phyloP scores from a whole-genome alignment of 2,797 vertebrate genomes.

The Menidia menidia region DNA sequence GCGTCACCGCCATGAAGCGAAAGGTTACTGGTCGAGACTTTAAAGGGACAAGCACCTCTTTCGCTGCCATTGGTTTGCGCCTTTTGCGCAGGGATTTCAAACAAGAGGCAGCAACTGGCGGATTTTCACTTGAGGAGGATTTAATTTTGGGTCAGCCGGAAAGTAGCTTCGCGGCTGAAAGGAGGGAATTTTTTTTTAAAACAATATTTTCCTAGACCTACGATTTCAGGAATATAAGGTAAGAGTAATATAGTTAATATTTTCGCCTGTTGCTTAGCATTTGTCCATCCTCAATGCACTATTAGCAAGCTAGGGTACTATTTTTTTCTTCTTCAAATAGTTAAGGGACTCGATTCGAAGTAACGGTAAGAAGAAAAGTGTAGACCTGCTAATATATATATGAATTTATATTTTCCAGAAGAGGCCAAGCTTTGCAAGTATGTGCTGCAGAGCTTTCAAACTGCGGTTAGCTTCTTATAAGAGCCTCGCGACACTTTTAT shows the following conservation, averaged over 20 bases:
- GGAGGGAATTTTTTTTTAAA: not conserved
- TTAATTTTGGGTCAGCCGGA: not conserved
- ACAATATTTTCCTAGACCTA: not conserved
- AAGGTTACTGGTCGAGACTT: constrained; percentile 63
- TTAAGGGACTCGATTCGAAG: not conserved
- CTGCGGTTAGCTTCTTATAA: not conserved
- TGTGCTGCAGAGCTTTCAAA: not conserved
- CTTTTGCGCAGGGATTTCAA: constrained; percentile 81
- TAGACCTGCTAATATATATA: too few species aligned
- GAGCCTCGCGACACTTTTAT: not conserved
- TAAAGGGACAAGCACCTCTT: constrained; percentile 54
- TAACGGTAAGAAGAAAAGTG: not conserved
- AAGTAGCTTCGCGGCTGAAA: not conserved
- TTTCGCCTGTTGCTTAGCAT: not conserved
- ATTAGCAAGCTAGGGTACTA: not conserved
- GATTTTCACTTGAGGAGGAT: constrained; percentile 35
- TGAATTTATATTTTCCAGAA: too few species aligned
- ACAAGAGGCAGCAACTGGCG: constrained; percentile 55
- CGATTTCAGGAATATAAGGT: constrained; percentile 8
- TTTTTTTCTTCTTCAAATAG: not conserved
- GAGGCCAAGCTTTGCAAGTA: not conserved
- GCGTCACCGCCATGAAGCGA: not conserved
- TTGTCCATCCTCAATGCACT: not conserved
- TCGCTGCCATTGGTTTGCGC: constrained; percentile 66
- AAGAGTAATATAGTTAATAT: not conserved